phyloP scores from a whole-genome alignment of 2,888 invertebrate genomes.

The Ceratothoa steindachneri region DNA sequence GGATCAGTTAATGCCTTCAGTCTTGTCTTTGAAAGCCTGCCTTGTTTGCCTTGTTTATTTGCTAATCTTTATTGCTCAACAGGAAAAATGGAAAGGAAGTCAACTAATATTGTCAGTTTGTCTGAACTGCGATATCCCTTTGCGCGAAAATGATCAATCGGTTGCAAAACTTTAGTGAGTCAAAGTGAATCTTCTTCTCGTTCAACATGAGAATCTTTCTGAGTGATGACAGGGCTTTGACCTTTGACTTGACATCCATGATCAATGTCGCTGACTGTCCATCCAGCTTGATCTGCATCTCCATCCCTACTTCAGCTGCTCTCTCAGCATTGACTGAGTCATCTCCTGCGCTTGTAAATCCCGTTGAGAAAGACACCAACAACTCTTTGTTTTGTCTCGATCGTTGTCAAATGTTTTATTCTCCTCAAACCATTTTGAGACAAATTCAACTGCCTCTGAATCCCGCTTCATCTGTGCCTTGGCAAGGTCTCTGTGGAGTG shows the following conservation, averaged over 20 bases:
- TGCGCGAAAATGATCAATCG: slow-evolving; percentile 15
- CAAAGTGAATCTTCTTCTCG: too few species aligned
- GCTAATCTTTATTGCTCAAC: too few species aligned
- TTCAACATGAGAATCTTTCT: too few species aligned
- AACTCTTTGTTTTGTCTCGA: slow-evolving; percentile 21
- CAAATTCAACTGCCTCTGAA: background rate
- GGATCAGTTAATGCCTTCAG: too few species aligned
- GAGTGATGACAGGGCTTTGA: slow-evolving; percentile 19
- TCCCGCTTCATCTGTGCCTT: too few species aligned
- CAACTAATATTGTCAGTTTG: background rate
- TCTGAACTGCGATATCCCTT: background rate
- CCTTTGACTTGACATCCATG: background rate
- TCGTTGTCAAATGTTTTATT: slow-evolving; percentile 17
- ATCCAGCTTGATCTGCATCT: slow-evolving; percentile 23
- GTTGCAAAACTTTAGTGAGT: slow-evolving; percentile 17
- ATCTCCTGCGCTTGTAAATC: slow-evolving; percentile 19
- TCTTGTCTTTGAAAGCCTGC: too few species aligned
- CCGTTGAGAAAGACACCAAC: slow-evolving; percentile 17
- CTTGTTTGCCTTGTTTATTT: too few species aligned
- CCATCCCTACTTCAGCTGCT: too few species aligned
- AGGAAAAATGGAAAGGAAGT: slow-evolving; percentile 11
- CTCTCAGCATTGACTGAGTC: slow-evolving; percentile 13
- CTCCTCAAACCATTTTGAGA: too few species aligned
- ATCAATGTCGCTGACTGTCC: too few species aligned
- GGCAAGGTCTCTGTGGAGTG: too few species aligned